phyloP scores from a whole-genome alignment of 2,113 vertebrate genomes.

The Mustela nigripes region DNA sequence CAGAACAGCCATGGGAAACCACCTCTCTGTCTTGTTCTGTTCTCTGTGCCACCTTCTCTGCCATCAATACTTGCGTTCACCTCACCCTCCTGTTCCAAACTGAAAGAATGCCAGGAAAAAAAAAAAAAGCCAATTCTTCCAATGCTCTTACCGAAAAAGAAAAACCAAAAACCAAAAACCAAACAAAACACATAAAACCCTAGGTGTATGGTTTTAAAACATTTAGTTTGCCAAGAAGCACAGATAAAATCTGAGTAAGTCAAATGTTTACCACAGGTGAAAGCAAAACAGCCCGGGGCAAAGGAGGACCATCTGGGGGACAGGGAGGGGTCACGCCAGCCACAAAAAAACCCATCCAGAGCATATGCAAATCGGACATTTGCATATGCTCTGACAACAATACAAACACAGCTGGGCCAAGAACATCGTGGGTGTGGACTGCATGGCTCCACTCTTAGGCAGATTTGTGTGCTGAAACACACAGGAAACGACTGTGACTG shows the following conservation, averaged over 20 bases:
- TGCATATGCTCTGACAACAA: background rate
- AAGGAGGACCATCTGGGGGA: too few relatives aligned
- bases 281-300: too few relatives aligned
- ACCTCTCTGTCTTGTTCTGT: background rate
- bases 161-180: background rate
- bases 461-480: background rate
- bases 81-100: background rate
- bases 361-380: fast-evolving
- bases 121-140: background rate
- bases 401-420: background rate
- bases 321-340: fast-evolving
- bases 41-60: background rate
- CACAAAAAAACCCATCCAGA: background rate
- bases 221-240: background rate
- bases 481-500: background rate
- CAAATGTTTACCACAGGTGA: background rate
- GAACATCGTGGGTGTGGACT: background rate
- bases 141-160: background rate
- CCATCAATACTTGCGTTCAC: background rate
- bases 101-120: background rate
- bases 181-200: background rate
- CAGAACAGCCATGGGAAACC: fast-evolving
- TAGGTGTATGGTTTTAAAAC: background rate
- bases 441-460: background rate
- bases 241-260: background rate